Evolutionary conservation across 2,888 invertebrate genomes (phyloP).

Genomic region (Melieria omissa): DNA sequence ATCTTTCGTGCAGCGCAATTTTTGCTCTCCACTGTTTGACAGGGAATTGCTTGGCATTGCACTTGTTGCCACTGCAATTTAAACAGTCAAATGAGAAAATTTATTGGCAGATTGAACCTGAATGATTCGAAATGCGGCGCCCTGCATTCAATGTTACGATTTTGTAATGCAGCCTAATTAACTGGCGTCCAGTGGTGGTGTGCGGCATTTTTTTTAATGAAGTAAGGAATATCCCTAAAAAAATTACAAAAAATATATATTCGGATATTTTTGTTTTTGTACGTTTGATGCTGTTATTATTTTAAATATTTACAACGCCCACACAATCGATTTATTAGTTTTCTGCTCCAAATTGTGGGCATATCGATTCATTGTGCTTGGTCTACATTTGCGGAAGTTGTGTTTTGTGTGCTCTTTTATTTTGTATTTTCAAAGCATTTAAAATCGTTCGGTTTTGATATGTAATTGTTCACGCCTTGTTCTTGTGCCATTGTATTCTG

Average conservation of each 20-base stretch:
- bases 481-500: neutral
- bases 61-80: slow-evolving; percentile 26
- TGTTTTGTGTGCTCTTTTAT: slow-evolving; percentile 22
- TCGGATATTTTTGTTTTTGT: slow-evolving; percentile 6
- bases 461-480: slow-evolving; percentile 36
- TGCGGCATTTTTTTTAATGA: neutral
- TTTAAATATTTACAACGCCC: slow-evolving; percentile 40
- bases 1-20: too few relatives aligned
- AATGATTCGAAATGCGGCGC: neutral
- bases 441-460: neutral
- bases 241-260: slow-evolving; percentile 9
- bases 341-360: neutral
- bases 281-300: slow-evolving; percentile 41
- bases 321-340: slow-evolving; percentile 12
- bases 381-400: slow-evolving; percentile 18
- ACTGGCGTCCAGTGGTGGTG: slow-evolving; percentile 44
- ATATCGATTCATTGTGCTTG: slow-evolving; percentile 26
- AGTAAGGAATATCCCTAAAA: neutral
- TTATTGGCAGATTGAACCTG: neutral
- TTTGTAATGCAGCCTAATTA: slow-evolving; percentile 43
- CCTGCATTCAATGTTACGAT: slow-evolving; percentile 30
- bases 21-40: too few relatives aligned
- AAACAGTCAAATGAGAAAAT: slow-evolving; percentile 9
- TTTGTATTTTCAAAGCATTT: neutral
- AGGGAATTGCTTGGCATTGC: neutral